Conservation (phyloP, 2,888 invertebrate species). For the Stomorhina lunata region DNA sequence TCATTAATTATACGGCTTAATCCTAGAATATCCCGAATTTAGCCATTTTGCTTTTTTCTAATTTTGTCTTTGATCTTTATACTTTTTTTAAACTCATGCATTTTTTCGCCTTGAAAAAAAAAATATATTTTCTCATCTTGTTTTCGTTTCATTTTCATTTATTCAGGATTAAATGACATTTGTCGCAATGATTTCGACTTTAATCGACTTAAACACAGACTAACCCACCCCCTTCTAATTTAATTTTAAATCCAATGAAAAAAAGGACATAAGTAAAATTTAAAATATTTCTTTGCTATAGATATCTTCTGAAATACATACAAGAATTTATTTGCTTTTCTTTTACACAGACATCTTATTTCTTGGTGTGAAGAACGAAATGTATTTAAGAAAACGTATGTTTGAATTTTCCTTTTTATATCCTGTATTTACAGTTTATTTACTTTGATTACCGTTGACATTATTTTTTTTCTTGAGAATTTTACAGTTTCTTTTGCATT, state of each 20-base stretch:
- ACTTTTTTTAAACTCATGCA: background rate
- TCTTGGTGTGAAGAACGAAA: conserved; percentile 21
- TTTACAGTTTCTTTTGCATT: conserved; percentile 18
- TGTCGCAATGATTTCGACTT: conserved; percentile 55
- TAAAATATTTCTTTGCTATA: conserved; percentile 2
- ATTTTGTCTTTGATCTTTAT: conserved; percentile 51
- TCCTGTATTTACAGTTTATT: conserved; percentile 50
- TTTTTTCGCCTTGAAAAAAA: background rate
- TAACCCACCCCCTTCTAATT: conserved; percentile 39
- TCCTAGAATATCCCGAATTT: conserved; percentile 10
- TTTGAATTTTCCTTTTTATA: conserved; percentile 21
- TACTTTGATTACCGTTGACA: conserved; percentile 65
- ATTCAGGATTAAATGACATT: conserved; percentile 57
- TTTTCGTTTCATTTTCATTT: conserved; percentile 32
- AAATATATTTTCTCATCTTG: background rate
- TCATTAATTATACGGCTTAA: conserved; percentile 35
- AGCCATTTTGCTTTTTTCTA: background rate
- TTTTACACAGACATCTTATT: too few species aligned
- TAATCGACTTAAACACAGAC: conserved; percentile 46
- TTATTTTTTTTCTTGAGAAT: conserved; percentile 27
- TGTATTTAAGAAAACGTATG: background rate
- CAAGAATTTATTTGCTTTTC: background rate
- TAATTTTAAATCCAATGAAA: conserved; percentile 1
- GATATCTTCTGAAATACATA: background rate
- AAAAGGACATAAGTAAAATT: conserved; percentile 2